These are phyloP conservation scores for Scartelaos histophorus DNA, from an alignment of 2,113 vertebrate genomes.

Conservation along the genomic window DNA sequence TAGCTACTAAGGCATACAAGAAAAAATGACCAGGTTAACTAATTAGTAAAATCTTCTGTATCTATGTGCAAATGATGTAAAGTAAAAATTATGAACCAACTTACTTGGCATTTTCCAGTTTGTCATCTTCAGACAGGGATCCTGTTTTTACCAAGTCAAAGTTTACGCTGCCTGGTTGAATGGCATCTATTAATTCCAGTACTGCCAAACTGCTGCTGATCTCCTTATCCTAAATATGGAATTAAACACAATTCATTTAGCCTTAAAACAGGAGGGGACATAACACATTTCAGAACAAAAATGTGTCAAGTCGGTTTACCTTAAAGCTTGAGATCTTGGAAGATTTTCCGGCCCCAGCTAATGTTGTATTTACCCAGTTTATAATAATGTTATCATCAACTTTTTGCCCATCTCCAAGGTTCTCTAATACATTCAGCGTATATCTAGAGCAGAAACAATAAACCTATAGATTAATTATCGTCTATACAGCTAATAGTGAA, in stretches of 20 bases:
- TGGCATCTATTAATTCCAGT: slow-evolving; percentile 95
- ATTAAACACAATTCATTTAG: neutral
- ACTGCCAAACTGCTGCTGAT: slow-evolving; percentile 94
- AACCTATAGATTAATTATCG: neutral
- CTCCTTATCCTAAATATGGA: slow-evolving; percentile 83
- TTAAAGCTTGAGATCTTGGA: slow-evolving; percentile 89
- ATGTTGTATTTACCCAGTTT: slow-evolving; percentile 88
- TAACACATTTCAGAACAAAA: neutral
- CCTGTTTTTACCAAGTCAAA: slow-evolving; percentile 93
- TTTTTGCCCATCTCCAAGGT: slow-evolving; percentile 92
- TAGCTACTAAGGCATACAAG: neutral
- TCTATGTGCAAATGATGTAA: no score
- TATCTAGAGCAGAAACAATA: slow-evolving; percentile 78
- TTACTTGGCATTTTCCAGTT: slow-evolving; percentile 96
- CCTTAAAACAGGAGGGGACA: neutral
- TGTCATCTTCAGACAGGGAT: slow-evolving; percentile 85
- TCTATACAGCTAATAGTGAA: neutral
- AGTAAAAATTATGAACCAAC: slow-evolving; percentile 36
- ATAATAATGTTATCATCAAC: slow-evolving; percentile 91
- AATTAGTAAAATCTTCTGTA: neutral
- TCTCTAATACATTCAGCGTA: slow-evolving; percentile 90
- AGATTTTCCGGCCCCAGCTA: slow-evolving; percentile 83
- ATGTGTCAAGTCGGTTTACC: slow-evolving; percentile 64
- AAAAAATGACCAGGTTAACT: neutral
- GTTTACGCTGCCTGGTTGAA: slow-evolving; percentile 91